phyloP scores from a whole-genome alignment of 1,140 invertebrate species.

The Drosophila equinoxialis region DNA sequence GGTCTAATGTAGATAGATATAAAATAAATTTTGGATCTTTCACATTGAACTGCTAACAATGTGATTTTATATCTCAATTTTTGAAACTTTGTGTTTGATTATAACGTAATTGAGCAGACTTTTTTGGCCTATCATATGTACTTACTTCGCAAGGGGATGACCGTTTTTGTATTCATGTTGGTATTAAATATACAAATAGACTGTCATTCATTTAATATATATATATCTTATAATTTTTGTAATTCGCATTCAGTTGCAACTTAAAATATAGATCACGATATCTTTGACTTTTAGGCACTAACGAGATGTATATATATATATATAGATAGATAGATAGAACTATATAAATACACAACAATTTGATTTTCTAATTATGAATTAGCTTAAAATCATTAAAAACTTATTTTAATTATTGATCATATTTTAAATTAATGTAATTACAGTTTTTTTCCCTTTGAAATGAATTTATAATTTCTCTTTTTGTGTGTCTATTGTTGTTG shows the following conservation, averaged over 20 bases:
- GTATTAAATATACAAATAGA: too few relatives aligned
- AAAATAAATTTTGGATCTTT: too few relatives aligned
- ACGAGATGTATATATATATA: conserved; percentile 52
- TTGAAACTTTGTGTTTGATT: too few relatives aligned
- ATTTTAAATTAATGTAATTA: conserved; percentile 28
- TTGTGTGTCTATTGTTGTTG: conserved; percentile 52
- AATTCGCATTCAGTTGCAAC: conserved; percentile 57
- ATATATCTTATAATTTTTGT: conserved; percentile 29
- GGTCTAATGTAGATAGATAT: too few relatives aligned
- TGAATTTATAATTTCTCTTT: conserved; percentile 48
- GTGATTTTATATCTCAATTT: too few relatives aligned
- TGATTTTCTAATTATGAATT: conserved; percentile 63
- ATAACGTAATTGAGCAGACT: too few relatives aligned
- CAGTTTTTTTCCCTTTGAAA: conserved; percentile 29
- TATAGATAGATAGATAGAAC: conserved; percentile 6
- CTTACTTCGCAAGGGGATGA: too few relatives aligned
- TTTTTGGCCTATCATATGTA: too few relatives aligned
- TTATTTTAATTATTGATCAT: conserved; percentile 40
- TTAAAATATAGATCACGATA: conserved; percentile 76
- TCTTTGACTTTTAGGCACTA: conserved; percentile 73
- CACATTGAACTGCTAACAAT: too few relatives aligned
- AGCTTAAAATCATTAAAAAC: conserved; percentile 62
- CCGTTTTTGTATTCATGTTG: too few relatives aligned
- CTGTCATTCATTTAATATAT: not conserved
- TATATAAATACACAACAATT: conserved; percentile 71